A percentile compares a stretch with the other conserved stretches of the same genome.
Evolutionary conservation across 2,113 vertebrate species (phyloP).

Genomic region (Macrotis lagotis): DNA sequence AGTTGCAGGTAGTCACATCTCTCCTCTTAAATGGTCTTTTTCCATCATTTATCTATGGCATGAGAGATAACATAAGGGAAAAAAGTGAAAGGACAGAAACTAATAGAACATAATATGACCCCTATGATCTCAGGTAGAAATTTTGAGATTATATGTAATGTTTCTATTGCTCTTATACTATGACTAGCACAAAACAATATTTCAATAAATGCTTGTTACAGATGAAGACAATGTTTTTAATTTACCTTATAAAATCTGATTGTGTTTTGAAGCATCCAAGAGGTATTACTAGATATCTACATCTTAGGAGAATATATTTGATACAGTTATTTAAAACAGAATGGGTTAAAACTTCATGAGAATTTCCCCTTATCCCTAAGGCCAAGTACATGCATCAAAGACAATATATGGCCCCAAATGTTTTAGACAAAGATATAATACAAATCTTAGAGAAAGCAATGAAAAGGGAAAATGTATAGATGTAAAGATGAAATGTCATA

Average conservation of each 20-base stretch:
- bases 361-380: background rate
- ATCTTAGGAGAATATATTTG: background rate
- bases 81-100: background rate
- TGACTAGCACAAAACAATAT: background rate
- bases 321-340: background rate
- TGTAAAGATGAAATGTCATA: background rate
- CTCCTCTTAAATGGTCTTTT: slow-evolving; percentile 32
- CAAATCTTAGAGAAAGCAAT: slow-evolving; percentile 12
- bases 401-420: background rate
- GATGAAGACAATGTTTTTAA: background rate
- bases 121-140: background rate
- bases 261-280: background rate
- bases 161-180: background rate
- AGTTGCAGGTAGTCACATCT: background rate
- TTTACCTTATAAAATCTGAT: background rate
- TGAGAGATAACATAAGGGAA: background rate
- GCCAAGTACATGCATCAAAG: slow-evolving; percentile 8
- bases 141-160: background rate
- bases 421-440: slow-evolving; percentile 34
- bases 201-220: background rate
- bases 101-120: background rate
- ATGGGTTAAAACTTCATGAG: slow-evolving; percentile 8
- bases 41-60: background rate
- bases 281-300: background rate
- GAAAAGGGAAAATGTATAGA: background rate